Conservation (phyloP, 92 coral and sea anemone species). For the Actinernus sp. region DNA sequence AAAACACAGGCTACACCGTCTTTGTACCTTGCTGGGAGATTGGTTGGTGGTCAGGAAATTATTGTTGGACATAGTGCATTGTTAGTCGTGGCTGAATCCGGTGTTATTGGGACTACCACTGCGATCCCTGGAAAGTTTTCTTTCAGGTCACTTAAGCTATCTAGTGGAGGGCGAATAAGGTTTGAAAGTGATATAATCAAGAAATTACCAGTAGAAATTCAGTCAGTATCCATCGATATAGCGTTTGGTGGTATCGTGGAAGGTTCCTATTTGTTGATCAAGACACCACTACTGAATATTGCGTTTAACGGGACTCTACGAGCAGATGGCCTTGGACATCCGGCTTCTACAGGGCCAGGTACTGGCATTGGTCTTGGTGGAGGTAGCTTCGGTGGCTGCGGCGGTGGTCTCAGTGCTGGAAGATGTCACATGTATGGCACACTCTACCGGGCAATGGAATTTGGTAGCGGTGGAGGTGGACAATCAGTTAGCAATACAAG, state of each 20-base stretch:
- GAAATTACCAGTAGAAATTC: constrained; percentile 77
- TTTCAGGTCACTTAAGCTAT: constrained; percentile 80
- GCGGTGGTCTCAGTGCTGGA: constrained; percentile 65
- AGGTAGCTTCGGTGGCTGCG: constrained; percentile 97
- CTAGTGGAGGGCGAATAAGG: constrained; percentile 84
- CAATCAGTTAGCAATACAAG: constrained; percentile 13
- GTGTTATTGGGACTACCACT: constrained; percentile 83
- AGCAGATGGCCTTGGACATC: constrained; percentile 82
- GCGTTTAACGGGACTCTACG: constrained; percentile 80
- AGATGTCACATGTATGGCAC: constrained; percentile 88
- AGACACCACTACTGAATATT: constrained; percentile 76
- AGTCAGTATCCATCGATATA: constrained; percentile 74
- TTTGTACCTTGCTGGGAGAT: constrained; percentile 87
- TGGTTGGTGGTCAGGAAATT: constrained; percentile 89
- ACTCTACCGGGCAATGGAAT: constrained; percentile 66
- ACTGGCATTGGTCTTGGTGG: constrained; percentile 61
- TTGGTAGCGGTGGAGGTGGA: constrained; percentile 98
- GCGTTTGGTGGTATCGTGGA: constrained; percentile 87
- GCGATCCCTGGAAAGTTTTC: constrained; percentile 79
- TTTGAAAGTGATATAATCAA: constrained; percentile 66
- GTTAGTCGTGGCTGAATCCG: constrained; percentile 87
- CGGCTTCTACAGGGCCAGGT: constrained; percentile 76
- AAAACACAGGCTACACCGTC: constrained; percentile 81
- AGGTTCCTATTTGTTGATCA: constrained; percentile 74
- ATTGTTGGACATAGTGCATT: constrained; percentile 85